Base-by-base conservation (phyloP, 2,113 vertebrate genomes). In the Carassius auratus region DNA sequence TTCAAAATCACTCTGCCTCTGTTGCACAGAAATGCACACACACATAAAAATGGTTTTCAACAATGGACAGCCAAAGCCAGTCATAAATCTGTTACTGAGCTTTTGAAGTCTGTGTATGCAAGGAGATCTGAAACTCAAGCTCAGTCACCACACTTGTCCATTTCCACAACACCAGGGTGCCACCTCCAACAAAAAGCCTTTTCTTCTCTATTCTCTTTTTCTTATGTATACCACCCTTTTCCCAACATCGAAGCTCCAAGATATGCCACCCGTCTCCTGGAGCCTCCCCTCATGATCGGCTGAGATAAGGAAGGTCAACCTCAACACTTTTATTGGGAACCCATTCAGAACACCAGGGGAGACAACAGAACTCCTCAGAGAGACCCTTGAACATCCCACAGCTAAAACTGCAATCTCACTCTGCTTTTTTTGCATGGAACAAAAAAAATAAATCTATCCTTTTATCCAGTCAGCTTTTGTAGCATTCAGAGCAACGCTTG, bases 371-470 rank as follows among this genome's bases (percentile, higher is more conserved):
- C 74, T 77, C 79, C 83, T 82, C 74, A 86, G 89, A 88, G 87
- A 90, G 92, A 89, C 92, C 89, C 93, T 90, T 84, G 91, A 91
- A 93, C 91, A 90, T 92, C 93, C 92, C 92, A 85, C 3, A 90
- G 93, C 93, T 75, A 92, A 91, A 92, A 89, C 89, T 87, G 90
- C 80, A 88, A 77, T 85, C 85, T 81, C 30, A 36, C 36, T 90
- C 90, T 71, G 78, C 89, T 91, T 89, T 92, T 30, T 91, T 91
- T 88, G 90, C 87, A 71, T 84, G 86, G 83, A 87, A 90, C 88
- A 92, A 91, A 88, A 91, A 88, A 86, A 77, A 86, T 26, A 80
- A 93, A 91, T 87, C 87, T 87, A 8, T 85, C 21, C 33, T 87
- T 87, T 92, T 85, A 92, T 92, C 90, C 88, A 26, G 76, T 89